phyloP scores from a whole-genome alignment of 2,888 invertebrate genomes.

The Mythimna pallens region DNA sequence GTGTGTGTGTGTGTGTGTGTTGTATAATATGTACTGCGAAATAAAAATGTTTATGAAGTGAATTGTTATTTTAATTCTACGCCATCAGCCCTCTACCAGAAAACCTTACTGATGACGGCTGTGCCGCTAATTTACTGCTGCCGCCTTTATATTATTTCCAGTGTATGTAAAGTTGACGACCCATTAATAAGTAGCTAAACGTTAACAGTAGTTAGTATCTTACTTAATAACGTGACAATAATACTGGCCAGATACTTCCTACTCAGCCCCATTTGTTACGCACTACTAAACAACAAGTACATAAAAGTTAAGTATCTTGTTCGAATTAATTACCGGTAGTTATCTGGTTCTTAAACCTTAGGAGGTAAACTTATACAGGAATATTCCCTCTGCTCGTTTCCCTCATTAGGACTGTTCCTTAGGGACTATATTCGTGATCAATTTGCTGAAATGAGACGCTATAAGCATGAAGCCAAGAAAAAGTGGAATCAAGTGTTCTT shows the following conservation, averaged over 20 bases:
- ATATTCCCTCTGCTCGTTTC: not conserved
- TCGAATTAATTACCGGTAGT: slow-evolving; percentile 14
- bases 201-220: not conserved
- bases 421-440: not conserved
- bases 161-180: too few species aligned
- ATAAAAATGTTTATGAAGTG: too few species aligned
- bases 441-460: slow-evolving; percentile 11
- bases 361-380: not conserved
- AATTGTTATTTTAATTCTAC: too few species aligned
- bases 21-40: too few species aligned
- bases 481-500: too few species aligned
- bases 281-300: not conserved
- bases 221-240: not conserved
- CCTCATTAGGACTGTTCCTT: slow-evolving; percentile 3
- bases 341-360: slow-evolving; percentile 7
- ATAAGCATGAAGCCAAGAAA: too few species aligned
- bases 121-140: too few species aligned
- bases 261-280: slow-evolving; percentile 13
- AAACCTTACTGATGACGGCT: too few species aligned
- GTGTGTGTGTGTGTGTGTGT: too few species aligned
- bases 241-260: not conserved
- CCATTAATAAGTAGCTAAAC: not conserved
- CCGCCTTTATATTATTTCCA: too few species aligned
- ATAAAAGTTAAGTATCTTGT: slow-evolving; percentile 22
- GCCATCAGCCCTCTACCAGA: too few species aligned